phyloP scores from a whole-genome alignment of 2,113 vertebrate genomes.

The Rhineura floridana region DNA sequence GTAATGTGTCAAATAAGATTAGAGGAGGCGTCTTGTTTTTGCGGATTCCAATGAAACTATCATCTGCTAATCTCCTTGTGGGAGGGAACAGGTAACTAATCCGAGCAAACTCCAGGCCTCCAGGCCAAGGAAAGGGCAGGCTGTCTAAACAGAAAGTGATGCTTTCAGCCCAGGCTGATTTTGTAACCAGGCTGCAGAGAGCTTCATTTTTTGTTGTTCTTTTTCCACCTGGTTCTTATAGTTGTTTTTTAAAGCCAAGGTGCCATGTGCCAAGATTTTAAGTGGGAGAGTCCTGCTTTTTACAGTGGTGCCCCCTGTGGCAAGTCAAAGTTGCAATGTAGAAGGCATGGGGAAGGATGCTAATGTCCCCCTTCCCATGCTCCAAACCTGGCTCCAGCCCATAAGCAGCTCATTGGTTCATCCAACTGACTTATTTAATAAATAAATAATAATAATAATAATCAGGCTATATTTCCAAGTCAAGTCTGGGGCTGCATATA shows the following conservation, averaged over 20 bases:
- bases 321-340: not conserved
- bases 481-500: too few relatives aligned
- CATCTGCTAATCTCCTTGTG: constrained; percentile 86
- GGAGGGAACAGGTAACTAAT: constrained; percentile 84
- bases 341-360: not conserved
- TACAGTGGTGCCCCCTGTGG: not conserved
- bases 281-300: not conserved
- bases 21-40: constrained; percentile 86
- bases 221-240: not conserved
- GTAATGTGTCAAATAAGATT: constrained; percentile 90
- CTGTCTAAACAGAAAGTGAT: constrained; percentile 69
- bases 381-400: not conserved
- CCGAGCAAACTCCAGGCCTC: constrained; percentile 75
- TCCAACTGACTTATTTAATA: not conserved
- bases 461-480: not conserved
- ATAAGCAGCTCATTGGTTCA: not conserved
- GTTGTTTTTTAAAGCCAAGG: not conserved
- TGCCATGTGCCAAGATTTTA: too few relatives aligned
- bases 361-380: not conserved
- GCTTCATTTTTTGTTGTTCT: not conserved
- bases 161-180: constrained; percentile 71
- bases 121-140: constrained; percentile 76
- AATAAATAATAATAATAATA: too few relatives aligned
- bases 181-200: not conserved
- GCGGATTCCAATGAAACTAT: constrained; percentile 90